Base-by-base conservation (phyloP, 1,140 invertebrate species). In the Spodoptera litura region DNA sequence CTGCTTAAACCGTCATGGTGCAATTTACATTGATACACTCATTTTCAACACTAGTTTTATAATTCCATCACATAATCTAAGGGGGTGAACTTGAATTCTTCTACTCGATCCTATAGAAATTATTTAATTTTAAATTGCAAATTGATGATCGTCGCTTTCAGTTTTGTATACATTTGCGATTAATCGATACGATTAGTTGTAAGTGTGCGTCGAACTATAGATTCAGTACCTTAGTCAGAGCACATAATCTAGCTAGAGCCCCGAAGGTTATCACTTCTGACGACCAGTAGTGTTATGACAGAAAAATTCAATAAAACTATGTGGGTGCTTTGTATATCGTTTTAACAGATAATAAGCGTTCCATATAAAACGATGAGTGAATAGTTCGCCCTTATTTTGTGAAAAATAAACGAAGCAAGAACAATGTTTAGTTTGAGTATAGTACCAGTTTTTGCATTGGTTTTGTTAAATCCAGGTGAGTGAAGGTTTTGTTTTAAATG, bases 311-410 rank as follows among this genome's bases (percentile, higher is more conserved):
- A 74, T 75, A 52, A 64, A 62, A 51, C 25, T 15, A 51, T 75
- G 73, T 75, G 73, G 73, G 73, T 75, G 59, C 62, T 75, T 62
- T 75, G 56, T 71, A 62, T 62, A 62, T 25, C 6, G 59, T 62
- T 20, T 27, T 64, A 52, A 51, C 51, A n/a, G 61, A 51, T 0
- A 58, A 51, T 74, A 75, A 74, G 27, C 61, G 11, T 15, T 13
- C 62, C 25, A 13, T 75, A 75, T 75, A 75, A 62, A 62, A 38
- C 31, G 12, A 2, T 27, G 25, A 61, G 68, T 56, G 44, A 52
- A 53, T 25, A 53, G 64, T 31, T n/a, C 2, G 49, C 64, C 44
- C 20, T 68, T 68, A 31, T 71, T 71, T 56, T 38, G 68, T 71
- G 52, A 35, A 52, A n/a, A 53, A 27, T 27, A 25, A 3, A 53